Conservation (phyloP, 2,797 vertebrate genomes). For the Cercopithecus hamlyni region DNA sequence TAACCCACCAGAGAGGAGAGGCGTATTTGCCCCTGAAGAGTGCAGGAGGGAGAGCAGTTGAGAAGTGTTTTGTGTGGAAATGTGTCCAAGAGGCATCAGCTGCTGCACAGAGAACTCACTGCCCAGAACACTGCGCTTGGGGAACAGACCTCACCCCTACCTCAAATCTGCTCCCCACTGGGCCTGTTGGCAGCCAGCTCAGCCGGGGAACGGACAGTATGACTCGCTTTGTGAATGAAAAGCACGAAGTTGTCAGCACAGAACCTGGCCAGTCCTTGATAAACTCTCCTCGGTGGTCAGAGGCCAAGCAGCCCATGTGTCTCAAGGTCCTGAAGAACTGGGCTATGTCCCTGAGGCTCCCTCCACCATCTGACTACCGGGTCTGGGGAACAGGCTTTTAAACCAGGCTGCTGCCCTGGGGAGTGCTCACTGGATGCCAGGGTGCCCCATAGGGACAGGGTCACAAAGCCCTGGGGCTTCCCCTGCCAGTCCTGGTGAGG, state of each 20-base stretch:
- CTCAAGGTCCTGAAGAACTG: neutral
- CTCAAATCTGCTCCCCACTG: neutral
- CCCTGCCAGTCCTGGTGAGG: neutral
- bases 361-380: neutral
- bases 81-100: conserved; percentile 18
- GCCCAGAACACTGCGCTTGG: conserved; percentile 6
- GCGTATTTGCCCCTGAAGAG: neutral
- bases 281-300: neutral
- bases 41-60: neutral
- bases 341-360: neutral
- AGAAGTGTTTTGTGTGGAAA: neutral
- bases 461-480: neutral
- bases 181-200: conserved; percentile 11
- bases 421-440: neutral
- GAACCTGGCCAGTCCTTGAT: neutral
- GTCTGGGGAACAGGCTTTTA: neutral
- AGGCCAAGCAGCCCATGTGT: neutral
- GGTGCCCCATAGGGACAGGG: fast-evolving
- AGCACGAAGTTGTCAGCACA: neutral
- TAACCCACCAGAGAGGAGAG: neutral
- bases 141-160: conserved; percentile 41
- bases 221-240: neutral
- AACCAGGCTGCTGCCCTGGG: neutral
- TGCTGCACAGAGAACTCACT: conserved; percentile 2
- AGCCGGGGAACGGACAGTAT: neutral